Conservation (phyloP, 2,888 invertebrate species). For the Patella caerulea region DNA sequence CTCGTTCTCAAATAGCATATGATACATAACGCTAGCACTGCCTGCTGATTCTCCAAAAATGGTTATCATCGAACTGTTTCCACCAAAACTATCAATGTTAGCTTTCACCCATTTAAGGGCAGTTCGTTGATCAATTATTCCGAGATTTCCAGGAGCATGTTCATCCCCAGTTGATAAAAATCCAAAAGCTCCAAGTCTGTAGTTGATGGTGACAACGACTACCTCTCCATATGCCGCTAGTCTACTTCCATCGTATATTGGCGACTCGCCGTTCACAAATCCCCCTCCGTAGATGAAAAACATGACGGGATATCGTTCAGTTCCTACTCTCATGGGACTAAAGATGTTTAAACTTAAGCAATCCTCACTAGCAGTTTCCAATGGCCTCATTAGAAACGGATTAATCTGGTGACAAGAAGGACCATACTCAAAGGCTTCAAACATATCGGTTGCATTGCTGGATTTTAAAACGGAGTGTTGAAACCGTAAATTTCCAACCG, state of each 20-base stretch:
- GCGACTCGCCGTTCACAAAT: conserved; percentile 42
- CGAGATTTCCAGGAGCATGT: conserved; percentile 52
- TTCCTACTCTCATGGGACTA: conserved; percentile 30
- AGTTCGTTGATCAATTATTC: conserved; percentile 52
- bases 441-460: conserved; percentile 73
- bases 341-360: conserved; percentile 54
- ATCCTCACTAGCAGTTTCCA: conserved; percentile 40
- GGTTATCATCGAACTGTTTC: conserved; percentile 22
- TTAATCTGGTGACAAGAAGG: conserved; percentile 83
- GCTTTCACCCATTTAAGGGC: conserved; percentile 53
- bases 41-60: conserved; percentile 29
- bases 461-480: conserved; percentile 50
- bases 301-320: conserved; percentile 35
- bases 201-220: conserved; percentile 51
- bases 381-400: not conserved
- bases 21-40: conserved; percentile 20
- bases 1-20: conserved; percentile 18
- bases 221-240: conserved; percentile 41
- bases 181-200: conserved; percentile 50
- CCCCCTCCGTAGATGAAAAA: conserved; percentile 48
- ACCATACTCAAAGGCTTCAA: conserved; percentile 86
- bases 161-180: conserved; percentile 51
- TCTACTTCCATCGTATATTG: conserved; percentile 42
- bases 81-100: conserved; percentile 24
- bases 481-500: conserved; percentile 73